Conservation (phyloP, 2,888 invertebrate species). For the Drosophila diplacantha region DNA sequence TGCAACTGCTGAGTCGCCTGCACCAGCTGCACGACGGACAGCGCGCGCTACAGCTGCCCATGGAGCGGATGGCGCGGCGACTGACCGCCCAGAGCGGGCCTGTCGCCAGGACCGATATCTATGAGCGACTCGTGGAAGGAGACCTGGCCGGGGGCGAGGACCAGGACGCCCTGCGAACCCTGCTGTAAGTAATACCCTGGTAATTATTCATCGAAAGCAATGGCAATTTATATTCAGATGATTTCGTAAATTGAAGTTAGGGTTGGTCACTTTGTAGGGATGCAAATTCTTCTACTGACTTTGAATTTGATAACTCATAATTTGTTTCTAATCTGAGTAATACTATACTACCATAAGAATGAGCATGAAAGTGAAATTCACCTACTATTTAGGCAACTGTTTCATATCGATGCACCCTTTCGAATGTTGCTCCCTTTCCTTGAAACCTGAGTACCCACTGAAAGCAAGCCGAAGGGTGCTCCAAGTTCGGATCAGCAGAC, state of each 20-base stretch:
- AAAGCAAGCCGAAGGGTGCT: slow-evolving; percentile 28
- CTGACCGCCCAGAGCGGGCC: slow-evolving; percentile 48
- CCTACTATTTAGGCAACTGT: background rate
- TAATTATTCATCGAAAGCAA: slow-evolving; percentile 12
- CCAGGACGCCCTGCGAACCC: slow-evolving; percentile 55
- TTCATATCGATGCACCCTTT: background rate
- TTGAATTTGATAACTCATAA: background rate
- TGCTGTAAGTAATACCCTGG: slow-evolving; percentile 62
- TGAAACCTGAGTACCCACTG: slow-evolving; percentile 11
- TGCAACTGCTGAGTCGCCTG: slow-evolving; percentile 65
- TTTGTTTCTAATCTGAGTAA: background rate
- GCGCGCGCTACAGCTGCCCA: slow-evolving; percentile 63
- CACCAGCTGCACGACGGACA: slow-evolving; percentile 57
- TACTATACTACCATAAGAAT: too few relatives aligned
- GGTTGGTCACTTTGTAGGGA: slow-evolving; percentile 1
- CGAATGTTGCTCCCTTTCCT: background rate
- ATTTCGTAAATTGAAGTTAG: background rate
- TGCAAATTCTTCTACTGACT: background rate
- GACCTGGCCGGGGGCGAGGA: slow-evolving; percentile 54
- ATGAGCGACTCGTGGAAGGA: slow-evolving; percentile 51
- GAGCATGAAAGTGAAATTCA: background rate
- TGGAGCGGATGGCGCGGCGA: slow-evolving; percentile 68
- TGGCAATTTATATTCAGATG: slow-evolving; percentile 17
- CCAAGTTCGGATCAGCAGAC: slow-evolving; percentile 15
- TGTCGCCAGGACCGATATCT: slow-evolving; percentile 57